Evolutionary conservation across 1,140 invertebrate genomes (phyloP), one percentile per base, ranked within the genome.

Genomic region (Aphaenogaster rudis): DNA sequence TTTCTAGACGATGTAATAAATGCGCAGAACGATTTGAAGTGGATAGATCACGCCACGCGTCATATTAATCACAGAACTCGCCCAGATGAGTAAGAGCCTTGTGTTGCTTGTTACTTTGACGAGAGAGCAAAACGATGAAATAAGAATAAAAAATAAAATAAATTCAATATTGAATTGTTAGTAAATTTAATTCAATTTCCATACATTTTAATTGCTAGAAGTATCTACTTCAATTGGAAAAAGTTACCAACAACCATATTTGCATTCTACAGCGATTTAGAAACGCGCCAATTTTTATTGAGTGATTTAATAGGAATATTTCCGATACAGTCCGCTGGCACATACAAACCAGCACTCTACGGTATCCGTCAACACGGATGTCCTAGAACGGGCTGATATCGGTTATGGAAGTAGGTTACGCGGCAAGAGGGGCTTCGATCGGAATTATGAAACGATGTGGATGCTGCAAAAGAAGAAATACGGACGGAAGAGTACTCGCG

Each of bases 11-110:
- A 93, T 33, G 89, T 94, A 39, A 64, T 93, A 13, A 88, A 85
- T 42, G 90, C 90, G n/a, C 90, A 89, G 36, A 72, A 93, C 28
- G 90, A 93, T 61, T 93, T 94, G 69, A 91, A 81, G 77, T 93
- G 92, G 92, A 93, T 93, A 69, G 92, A 94, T 71, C 88, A 88
- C 21, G 86, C 57, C 33, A 88, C 91, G 42, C 80, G 69, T 61
- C 21, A 17, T 21, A 15, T 66, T 48, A 57, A 87, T 86, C 45
- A n/a, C 15, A 48, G 1, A 28, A 67, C 72, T 45, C 21, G 39
- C 13, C 59, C 0, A 45, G 15, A 52, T n/a, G 15, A 88, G 90
- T 91, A 59, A 90, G 90, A 76, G 17, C 17, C 11, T 45, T 13
- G 28, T 50, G 4, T 52, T 50, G 13, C 17, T 36, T 52, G 48